phyloP scores from a whole-genome alignment of 2,797 vertebrate genomes.

The Cryptoprocta ferox region DNA sequence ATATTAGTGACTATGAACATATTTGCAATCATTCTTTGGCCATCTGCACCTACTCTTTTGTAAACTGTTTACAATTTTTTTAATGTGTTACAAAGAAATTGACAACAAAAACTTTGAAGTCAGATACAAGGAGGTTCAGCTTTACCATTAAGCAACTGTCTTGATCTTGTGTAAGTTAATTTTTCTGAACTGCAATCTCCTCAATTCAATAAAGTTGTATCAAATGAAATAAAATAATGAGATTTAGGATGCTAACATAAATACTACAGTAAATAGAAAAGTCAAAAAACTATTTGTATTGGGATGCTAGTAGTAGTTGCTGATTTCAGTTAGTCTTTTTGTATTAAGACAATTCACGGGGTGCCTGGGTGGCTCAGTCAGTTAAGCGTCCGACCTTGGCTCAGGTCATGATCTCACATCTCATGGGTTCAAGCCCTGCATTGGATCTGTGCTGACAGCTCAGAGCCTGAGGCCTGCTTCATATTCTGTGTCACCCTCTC shows the following conservation, averaged over 20 bases:
- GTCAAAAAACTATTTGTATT: not conserved
- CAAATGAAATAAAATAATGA: not conserved
- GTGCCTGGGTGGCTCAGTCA: no score
- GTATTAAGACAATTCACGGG: not conserved
- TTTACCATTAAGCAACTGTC: not conserved
- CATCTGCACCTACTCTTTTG: not conserved
- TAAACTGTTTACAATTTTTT: not conserved
- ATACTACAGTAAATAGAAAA: not conserved
- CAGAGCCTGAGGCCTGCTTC: no score
- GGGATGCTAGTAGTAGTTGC: not conserved
- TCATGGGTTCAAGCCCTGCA: no score
- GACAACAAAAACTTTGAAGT: not conserved
- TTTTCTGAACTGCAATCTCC: conserved; percentile 15
- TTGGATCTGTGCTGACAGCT: no score
- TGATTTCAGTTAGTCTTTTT: conserved; percentile 3
- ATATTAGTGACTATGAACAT: not conserved
- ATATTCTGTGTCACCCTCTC: no score
- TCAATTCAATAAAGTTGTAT: conserved; percentile 18
- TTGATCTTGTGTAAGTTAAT: not conserved
- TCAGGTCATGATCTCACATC: no score
- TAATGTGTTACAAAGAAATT: not conserved
- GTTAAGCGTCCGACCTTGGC: no score
- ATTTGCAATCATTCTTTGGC: conserved; percentile 22
- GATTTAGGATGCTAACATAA: not conserved
- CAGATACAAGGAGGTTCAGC: not conserved